Percentiles rank a stretch among this genome's conserved stretches.
These are phyloP conservation scores for Strix uralensis DNA, from an alignment of 2,113 vertebrate species.

Conservation along the genomic window DNA sequence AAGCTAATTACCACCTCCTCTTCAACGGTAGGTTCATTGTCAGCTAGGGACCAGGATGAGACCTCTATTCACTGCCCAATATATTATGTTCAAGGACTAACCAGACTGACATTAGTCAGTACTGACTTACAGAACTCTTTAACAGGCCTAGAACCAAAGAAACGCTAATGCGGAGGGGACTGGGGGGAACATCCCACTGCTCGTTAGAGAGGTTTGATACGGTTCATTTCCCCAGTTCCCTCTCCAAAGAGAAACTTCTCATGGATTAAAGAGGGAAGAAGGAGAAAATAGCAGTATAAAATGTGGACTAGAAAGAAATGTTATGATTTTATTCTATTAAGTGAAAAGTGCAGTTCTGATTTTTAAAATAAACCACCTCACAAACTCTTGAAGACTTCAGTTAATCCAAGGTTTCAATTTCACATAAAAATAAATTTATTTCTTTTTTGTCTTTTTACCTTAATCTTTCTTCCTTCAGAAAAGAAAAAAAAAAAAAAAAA, in stretches of 20 bases:
- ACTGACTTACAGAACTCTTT: not conserved
- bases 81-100: not conserved
- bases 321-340: not conserved
- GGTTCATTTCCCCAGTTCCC: not conserved
- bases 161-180: accelerated
- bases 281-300: not conserved
- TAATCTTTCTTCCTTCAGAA: accelerated
- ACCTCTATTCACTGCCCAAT: not conserved
- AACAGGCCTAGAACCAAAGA: not conserved
- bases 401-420: not conserved
- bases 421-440: not conserved
- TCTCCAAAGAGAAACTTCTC: not conserved
- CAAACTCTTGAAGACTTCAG: not conserved
- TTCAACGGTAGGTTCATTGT: constrained; percentile 21
- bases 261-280: accelerated
- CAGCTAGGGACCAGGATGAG: not conserved
- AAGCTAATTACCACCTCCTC: constrained; percentile 32
- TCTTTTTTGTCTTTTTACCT: not conserved
- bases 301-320: not conserved
- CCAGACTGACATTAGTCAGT: not conserved
- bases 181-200: accelerated
- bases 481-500: no score
- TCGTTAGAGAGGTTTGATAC: accelerated
- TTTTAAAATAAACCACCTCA: not conserved
- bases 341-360: not conserved